Conservation (phyloP, 2,113 vertebrate species). For the Microcebus tavaratra region DNA sequence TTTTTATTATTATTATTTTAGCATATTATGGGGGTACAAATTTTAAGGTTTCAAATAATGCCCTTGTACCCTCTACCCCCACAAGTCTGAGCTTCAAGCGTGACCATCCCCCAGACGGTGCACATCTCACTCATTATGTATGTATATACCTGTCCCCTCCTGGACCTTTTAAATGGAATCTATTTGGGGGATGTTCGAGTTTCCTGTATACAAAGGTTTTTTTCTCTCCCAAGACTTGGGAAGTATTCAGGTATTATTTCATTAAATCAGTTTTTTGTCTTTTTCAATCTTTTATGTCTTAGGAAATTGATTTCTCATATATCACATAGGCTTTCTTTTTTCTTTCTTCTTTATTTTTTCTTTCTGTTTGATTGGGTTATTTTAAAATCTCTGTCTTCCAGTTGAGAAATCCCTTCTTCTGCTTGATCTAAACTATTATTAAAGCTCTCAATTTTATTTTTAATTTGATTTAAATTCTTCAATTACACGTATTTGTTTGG, state of each 20-base stretch:
- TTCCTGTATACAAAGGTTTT: neutral
- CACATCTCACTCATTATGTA: no score
- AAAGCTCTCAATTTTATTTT: neutral
- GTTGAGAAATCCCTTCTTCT: neutral
- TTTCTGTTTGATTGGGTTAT: neutral
- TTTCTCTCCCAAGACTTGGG: neutral
- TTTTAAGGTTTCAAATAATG: no score
- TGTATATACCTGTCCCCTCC: no score
- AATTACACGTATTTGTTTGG: neutral
- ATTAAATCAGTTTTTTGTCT: neutral
- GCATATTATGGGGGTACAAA: no score
- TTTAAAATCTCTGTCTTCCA: neutral
- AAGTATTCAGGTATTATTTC: neutral
- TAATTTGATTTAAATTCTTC: neutral
- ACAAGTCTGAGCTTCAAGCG: no score
- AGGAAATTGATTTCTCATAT: no score
- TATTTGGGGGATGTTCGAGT: neutral
- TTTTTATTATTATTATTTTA: neutral
- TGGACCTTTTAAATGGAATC: neutral
- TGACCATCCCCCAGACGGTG: no score
- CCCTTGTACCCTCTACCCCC: no score
- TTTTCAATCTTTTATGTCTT: no score
- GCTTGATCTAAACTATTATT: neutral
- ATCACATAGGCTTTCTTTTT: no score
- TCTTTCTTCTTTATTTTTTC: no score